Base-by-base conservation (phyloP, 2,797 vertebrate genomes). In the Gadopsis bispinosus region DNA sequence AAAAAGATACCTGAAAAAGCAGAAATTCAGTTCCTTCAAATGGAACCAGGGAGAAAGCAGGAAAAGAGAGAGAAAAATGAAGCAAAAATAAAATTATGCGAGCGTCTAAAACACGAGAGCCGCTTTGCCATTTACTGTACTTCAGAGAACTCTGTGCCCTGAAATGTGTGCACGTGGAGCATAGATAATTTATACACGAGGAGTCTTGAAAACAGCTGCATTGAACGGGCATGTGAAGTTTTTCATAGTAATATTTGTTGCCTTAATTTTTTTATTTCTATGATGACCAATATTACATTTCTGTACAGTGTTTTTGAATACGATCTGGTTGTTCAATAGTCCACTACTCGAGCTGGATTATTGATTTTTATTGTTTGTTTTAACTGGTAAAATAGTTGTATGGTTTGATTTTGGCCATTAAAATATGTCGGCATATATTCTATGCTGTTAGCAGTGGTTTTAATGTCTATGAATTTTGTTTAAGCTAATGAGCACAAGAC, bases 21-120 rank as follows among this genome's bases (percentile, higher is more conserved):
- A 89, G 93, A 95, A 95, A 95, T 95, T 92, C 93, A 93, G 93
- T 96, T 94, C 90, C 92, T 91, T 87, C 70, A 81, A 90, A 89
- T 77, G 65, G 74, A 83, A 79, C 20, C 35, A 77, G 86, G 84
- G 61, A 90, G 83, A 87, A 91, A 93, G 89, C 81, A 91, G 86
- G 65, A 33, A 50, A 43, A 83, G 73, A 82, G 35, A 39, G 12
- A 63, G 62, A 54, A 55, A 39, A 55, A 59, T 29, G 29, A 19
- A 47, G 26, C 13, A 43, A 67, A 77, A 78, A 69, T 87, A 87
- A 80, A 81, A 87, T 92, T 88, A 88, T 86, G 76, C 77, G 85
- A 91, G 88, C 90, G 86, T 93, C 90, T 95, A 90, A 95, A 95
- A 94, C 91, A 95, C 87, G 90, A 92, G 89, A 80, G 81, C 87